Conservation (phyloP, 2,888 invertebrate genomes). For the Hirtodrosophila duncani region DNA sequence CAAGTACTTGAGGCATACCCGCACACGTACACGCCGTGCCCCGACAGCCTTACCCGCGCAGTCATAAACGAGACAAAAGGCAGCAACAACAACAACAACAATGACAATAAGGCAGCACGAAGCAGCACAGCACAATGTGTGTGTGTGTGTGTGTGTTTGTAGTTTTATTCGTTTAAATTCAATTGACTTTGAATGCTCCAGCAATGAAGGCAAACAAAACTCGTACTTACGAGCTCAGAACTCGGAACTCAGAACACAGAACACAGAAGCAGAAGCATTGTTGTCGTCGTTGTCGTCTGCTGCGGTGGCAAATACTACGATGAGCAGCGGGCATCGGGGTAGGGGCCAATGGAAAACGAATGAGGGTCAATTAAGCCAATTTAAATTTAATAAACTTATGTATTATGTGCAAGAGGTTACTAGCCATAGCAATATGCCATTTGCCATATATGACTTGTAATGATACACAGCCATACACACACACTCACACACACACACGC, state of each 20-base stretch:
- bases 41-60: constrained; percentile 34
- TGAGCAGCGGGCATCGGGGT: constrained; percentile 16
- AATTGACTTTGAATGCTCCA: constrained; percentile 69
- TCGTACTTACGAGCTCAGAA: constrained; percentile 17
- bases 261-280: constrained; percentile 28
- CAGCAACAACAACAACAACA: constrained; percentile 38
- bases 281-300: constrained; percentile 20
- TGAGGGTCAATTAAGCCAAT: constrained; percentile 79
- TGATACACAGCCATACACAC: constrained; percentile 37
- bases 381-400: constrained; percentile 79
- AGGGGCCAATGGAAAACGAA: constrained; percentile 67
- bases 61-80: constrained; percentile 67
- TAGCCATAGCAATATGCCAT: constrained; percentile 53
- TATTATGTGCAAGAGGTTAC: constrained; percentile 76
- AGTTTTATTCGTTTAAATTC: constrained; percentile 70
- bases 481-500: not conserved
- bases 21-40: constrained; percentile 9
- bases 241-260: not conserved
- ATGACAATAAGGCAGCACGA: constrained; percentile 29
- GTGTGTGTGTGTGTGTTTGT: constrained; percentile 41
- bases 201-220: constrained; percentile 59
- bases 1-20: constrained; percentile 47
- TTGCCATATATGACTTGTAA: constrained; percentile 56
- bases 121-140: constrained; percentile 18
- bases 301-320: constrained; percentile 37